Base-by-base conservation (phyloP, 2,797 vertebrate species). In the Coregonus suidteri region DNA sequence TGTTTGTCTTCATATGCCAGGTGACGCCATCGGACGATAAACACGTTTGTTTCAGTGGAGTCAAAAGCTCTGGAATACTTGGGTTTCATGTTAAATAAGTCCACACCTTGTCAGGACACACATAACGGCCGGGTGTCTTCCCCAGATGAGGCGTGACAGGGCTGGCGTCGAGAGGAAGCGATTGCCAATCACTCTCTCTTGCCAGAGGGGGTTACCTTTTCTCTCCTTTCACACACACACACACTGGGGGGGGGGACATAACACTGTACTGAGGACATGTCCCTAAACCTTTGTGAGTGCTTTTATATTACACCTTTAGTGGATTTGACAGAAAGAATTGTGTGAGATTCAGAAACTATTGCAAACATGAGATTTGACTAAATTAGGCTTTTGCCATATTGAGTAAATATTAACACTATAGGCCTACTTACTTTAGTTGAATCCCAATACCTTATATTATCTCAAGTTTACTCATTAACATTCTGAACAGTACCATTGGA, bases 31-130 rank as follows among this genome's bases (percentile, higher is more conserved):
- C 20, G 64, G 30, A 74, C n/a, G 52, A 79, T 82, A 78, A 81
- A 79, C 75, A 74, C 79, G 71, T 82, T 78, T 76, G 79, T 78
- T 76, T 80, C 74, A 7, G 20, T 16, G 25, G n/a, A 66, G 62
- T 66, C 41, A 31, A 25, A 16, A 52, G 37, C 41, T 68, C 66
- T 68, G 14, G 11, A 30, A 34, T 62, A 67, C 74, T 52, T 65
- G 73, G 15, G 71, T 62, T 56, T 75, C 35, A 75, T 4, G 53
- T 75, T 77, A 54, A 62, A 64, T 79, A 65, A 82, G 79, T 73
- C 72, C 73, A 56, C 70, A 6, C 68, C 71, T 76, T 75, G 51
- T 69, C 71, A 18, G 62, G 74, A 31, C 31, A 65, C 35, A 34
- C 64, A 56, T 62, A 18, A 35, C 18, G 51, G 68, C 72, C 66